These are phyloP conservation scores for Orthosia gracilis DNA, from an alignment of 2,888 invertebrate genomes.

Conservation along the genomic window DNA sequence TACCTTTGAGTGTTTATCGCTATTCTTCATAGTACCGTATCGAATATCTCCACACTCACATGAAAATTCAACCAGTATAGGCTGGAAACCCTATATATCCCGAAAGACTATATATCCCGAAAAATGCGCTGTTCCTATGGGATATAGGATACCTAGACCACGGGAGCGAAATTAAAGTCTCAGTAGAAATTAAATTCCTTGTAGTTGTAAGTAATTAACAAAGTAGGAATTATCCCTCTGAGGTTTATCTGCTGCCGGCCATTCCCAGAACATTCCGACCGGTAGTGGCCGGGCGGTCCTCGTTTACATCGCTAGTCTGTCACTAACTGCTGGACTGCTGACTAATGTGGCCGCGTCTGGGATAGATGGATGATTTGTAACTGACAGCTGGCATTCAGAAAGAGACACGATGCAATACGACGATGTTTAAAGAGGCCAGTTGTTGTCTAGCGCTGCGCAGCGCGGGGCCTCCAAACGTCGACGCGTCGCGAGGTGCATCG, in stretches of 20 bases:
- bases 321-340: conserved; percentile 43
- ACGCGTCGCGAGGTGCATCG: too few relatives aligned
- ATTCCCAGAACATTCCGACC: conserved; percentile 20
- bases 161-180: too few relatives aligned
- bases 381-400: conserved; percentile 10
- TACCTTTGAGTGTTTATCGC: too few relatives aligned
- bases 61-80: too few relatives aligned
- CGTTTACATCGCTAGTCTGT: conserved; percentile 47
- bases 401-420: not conserved
- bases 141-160: too few relatives aligned
- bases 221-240: conserved; percentile 18
- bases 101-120: not conserved
- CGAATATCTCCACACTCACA: too few relatives aligned
- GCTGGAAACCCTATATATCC: too few relatives aligned
- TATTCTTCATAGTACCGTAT: too few relatives aligned
- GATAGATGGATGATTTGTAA: conserved; percentile 25
- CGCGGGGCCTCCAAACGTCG: too few relatives aligned
- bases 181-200: conserved; percentile 9
- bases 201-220: conserved; percentile 20
- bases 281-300: conserved; percentile 27
- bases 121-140: not conserved
- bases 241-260: conserved; percentile 35
- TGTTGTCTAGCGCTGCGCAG: too few relatives aligned
- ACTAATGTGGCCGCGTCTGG: conserved; percentile 26
- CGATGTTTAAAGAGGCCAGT: too few relatives aligned